Base-by-base conservation (phyloP, 1,140 invertebrate genomes). In the Elymnias hypermnestra region DNA sequence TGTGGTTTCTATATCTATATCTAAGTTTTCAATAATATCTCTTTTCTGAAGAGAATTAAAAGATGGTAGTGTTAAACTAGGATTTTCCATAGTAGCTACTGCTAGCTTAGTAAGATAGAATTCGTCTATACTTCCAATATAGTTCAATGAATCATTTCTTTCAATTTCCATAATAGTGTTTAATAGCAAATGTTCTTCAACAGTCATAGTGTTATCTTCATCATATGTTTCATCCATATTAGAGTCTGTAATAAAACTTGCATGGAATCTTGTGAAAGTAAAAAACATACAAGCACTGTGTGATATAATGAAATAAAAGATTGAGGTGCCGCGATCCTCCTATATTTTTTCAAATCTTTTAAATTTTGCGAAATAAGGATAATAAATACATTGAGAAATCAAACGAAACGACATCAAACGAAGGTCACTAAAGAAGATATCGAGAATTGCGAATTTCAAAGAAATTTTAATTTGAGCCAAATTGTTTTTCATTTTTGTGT, bases 91-190 rank as follows among this genome's bases (percentile, higher is more conserved):
- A 2, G 63, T 79, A 18, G 62, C 61, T 13, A 68, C 51, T 1
- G 75, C 73, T 46, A 76, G 7, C 42, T 76, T 76, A 4, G 63
- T 77, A 10, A 83, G 38, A 62, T 74, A 83, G 5, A 67, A 41
- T 47, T 83, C 70, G 37, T 83, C 79, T 13, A 83, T 36, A 17
- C 61, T 63, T 46, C 75, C 77, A 26, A 61, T 31, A 33, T 64
- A 56, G 33, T 75, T 51, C 28, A 70, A 33, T 17, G 58, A 42
- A 4, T 53, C 23, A 50, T 82, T 76, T 3, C 37, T 63, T 54
- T 82, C 75, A 42, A 83, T 55, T 57, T 74, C 70, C 19, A 76
- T 47, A 17, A 83, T 25, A 33, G 69, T 65, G 39, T 71, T 60
- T 41, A 82, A 49, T 19, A 74, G 31, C 12, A 72, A 37, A 51